phyloP scores from a whole-genome alignment of 2,113 vertebrate species.

The Martes martes region DNA sequence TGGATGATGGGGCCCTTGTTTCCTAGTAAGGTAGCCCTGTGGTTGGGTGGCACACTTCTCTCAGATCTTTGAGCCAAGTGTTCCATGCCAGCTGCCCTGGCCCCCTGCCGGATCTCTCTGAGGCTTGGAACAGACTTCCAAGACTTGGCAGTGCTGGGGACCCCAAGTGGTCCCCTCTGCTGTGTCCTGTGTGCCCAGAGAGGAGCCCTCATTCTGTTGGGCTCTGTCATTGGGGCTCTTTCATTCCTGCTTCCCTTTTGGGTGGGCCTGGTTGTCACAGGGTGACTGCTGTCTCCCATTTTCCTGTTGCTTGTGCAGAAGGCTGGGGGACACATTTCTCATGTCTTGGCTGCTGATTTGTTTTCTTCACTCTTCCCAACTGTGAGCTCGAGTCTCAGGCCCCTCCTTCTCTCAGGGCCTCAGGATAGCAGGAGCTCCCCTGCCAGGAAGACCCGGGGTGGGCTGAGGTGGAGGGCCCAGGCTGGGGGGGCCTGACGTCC shows the following conservation, averaged over 20 bases:
- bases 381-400: neutral
- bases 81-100: neutral
- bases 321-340: neutral
- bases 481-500: neutral
- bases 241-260: rapidly evolving
- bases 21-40: neutral
- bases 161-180: neutral
- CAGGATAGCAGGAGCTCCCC: neutral
- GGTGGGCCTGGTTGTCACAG: neutral
- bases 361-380: neutral
- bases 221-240: neutral
- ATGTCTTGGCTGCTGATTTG: neutral
- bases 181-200: rapidly evolving
- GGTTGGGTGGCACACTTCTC: rapidly evolving
- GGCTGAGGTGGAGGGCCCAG: neutral
- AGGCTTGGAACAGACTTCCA: neutral
- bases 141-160: neutral
- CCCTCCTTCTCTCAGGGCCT: neutral
- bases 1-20: neutral
- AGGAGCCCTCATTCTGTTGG: neutral
- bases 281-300: neutral
- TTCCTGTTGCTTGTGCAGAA: neutral
- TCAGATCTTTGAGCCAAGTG: neutral
- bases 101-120: neutral
- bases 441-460: rapidly evolving